These are phyloP conservation scores for Nothobranchius furzeri DNA, from an alignment of 2,113 vertebrate genomes.

Conservation along the genomic window DNA sequence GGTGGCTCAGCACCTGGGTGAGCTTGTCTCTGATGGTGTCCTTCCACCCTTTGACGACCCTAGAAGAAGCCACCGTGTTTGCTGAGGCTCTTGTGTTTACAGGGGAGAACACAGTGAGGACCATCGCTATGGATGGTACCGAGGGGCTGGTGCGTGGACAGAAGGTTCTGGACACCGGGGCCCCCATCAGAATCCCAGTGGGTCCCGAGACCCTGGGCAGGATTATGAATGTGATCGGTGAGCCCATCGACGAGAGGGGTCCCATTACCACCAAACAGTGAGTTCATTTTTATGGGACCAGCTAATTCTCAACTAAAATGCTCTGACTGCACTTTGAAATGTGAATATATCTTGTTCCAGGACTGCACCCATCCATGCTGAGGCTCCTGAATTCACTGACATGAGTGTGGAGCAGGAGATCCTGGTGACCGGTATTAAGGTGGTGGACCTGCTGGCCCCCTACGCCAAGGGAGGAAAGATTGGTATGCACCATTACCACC, in stretches of 20 bases:
- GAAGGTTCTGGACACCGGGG: conserved; percentile 92
- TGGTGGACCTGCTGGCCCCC: conserved; percentile 95
- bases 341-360: conserved; percentile 58
- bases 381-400: conserved; percentile 95
- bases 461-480: conserved; percentile 99
- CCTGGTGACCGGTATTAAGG: conserved; percentile 97
- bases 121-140: conserved; percentile 98
- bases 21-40: conserved; percentile 25
- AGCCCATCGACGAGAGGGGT: conserved; percentile 96
- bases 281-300: conserved; percentile 50
- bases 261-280: conserved; percentile 96
- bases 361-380: conserved; percentile 94
- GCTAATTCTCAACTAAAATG: fast-evolving
- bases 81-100: background rate
- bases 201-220: conserved; percentile 95
- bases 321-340: background rate
- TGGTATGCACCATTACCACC: conserved; percentile 74
- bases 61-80: too few relatives aligned
- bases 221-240: conserved; percentile 99
- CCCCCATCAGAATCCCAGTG: conserved; percentile 96
- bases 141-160: conserved; percentile 97
- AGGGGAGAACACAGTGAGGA: conserved; percentile 97
- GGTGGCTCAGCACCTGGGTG: conserved; percentile 97
- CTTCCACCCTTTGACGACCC: background rate
- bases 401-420: conserved; percentile 99